phyloP scores from a whole-genome alignment of 2,888 invertebrate species.

The Halocaridina rubra region DNA sequence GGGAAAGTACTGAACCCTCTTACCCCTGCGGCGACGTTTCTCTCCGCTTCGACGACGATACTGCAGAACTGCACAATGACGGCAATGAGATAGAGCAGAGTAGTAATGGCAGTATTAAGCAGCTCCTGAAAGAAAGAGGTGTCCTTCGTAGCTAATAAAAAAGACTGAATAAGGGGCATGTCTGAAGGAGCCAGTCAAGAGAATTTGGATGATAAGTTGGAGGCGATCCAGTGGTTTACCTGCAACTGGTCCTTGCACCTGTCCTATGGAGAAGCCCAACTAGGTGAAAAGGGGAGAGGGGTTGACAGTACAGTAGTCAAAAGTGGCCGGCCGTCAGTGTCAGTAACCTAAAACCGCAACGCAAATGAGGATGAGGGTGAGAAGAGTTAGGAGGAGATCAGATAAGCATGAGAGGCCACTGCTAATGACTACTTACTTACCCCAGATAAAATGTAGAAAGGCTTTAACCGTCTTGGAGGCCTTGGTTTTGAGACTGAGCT shows the following conservation, averaged over 20 bases:
- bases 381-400: background rate
- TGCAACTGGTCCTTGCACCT: too few relatives aligned
- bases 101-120: conserved; percentile 62
- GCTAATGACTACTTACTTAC: conserved; percentile 52
- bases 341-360: background rate
- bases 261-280: background rate
- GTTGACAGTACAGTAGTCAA: background rate
- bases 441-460: conserved; percentile 63
- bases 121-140: conserved; percentile 61
- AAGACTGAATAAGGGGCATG: background rate
- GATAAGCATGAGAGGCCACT: background rate
- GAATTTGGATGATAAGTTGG: background rate
- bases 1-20: conserved; percentile 13
- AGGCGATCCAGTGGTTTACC: background rate
- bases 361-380: background rate
- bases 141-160: conserved; percentile 48
- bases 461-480: conserved; percentile 59
- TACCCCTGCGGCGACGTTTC: conserved; percentile 62
- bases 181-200: background rate
- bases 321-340: background rate
- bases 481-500: conserved; percentile 60
- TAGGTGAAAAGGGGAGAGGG: background rate
- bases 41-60: conserved; percentile 13
- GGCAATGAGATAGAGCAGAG: conserved; percentile 63
- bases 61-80: conserved; percentile 64